Evolutionary conservation across 2,888 invertebrate species (phyloP).

Genomic region (Tenthredo livida): DNA sequence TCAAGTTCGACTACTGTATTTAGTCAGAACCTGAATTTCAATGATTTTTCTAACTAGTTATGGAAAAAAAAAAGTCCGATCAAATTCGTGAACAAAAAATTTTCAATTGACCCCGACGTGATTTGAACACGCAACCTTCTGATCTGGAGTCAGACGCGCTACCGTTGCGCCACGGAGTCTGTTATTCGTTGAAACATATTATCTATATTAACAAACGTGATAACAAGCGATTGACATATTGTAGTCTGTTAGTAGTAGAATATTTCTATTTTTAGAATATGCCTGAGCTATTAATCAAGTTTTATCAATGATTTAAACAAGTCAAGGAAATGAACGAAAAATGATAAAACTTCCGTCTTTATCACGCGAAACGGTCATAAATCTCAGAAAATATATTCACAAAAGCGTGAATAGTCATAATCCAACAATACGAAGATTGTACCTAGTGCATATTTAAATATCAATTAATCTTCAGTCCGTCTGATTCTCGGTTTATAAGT

Average conservation of each 20-base stretch:
- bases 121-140: slow-evolving; percentile 99
- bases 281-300: background rate
- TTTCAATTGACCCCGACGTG: slow-evolving; percentile 91
- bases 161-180: slow-evolving; percentile 98
- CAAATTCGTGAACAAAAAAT: background rate
- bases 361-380: background rate
- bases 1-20: background rate
- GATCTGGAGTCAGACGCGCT: slow-evolving; percentile 99
- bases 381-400: background rate
- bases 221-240: background rate
- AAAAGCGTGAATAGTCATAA: background rate
- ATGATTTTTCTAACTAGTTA: background rate
- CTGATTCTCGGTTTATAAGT: background rate
- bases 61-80: background rate
- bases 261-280: background rate
- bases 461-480: background rate
- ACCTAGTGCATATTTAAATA: background rate
- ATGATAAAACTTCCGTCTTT: background rate
- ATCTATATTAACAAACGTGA: background rate
- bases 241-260: background rate
- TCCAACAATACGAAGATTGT: background rate
- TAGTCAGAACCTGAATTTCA: background rate
- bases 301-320: background rate
- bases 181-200: slow-evolving; percentile 18
- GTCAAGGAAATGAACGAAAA: background rate